Evolutionary conservation across 2,113 vertebrate species (phyloP).

Genomic region (Ariopsis seemanni): DNA sequence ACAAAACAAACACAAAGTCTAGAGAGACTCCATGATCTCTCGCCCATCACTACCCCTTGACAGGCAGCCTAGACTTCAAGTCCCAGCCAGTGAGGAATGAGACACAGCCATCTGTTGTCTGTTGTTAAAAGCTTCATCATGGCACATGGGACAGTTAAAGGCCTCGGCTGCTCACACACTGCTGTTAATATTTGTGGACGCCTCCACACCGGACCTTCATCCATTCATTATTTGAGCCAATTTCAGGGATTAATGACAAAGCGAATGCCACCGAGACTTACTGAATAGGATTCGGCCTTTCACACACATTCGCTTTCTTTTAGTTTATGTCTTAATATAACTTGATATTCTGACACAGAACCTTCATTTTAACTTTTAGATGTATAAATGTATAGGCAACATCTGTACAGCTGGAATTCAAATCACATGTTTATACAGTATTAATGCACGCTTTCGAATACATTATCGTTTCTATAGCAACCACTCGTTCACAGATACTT

Average conservation of each 20-base stretch:
- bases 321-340: not conserved
- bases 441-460: too few relatives aligned
- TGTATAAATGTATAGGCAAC: not conserved
- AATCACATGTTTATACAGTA: too few relatives aligned
- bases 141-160: not conserved
- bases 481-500: too few relatives aligned
- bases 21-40: not conserved
- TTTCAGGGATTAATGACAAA: conserved; percentile 7
- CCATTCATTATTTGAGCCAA: not conserved
- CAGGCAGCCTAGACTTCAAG: not conserved
- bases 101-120: conserved; percentile 15
- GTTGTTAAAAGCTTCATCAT: conserved; percentile 9
- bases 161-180: conserved; percentile 3
- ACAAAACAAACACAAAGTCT: not conserved
- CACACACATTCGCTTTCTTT: not conserved
- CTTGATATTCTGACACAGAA: not conserved
- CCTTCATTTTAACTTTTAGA: not conserved
- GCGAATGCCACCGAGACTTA: not conserved
- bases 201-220: not conserved
- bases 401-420: too few relatives aligned
- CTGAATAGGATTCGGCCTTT: not conserved
- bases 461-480: too few relatives aligned
- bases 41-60: not conserved
- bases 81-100: not conserved
- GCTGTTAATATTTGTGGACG: not conserved